phyloP scores from a whole-genome alignment of 1,140 invertebrate genomes.

The Oscheius sp. region DNA sequence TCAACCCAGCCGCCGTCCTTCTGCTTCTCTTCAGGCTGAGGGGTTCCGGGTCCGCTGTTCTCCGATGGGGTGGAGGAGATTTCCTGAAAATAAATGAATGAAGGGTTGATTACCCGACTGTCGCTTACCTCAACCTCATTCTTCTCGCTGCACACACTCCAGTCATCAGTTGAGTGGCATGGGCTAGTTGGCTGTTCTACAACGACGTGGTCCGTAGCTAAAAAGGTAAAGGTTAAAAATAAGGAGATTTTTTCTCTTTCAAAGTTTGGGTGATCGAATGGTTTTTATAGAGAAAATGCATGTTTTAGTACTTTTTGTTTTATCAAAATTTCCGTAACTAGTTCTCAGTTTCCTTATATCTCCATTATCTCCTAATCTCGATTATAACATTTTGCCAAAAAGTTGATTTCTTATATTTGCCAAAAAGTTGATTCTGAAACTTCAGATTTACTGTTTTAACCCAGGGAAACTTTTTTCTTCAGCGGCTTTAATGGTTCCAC shows the following conservation, averaged over 20 bases:
- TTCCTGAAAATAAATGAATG: constrained; percentile 10
- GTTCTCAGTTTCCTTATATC: too few species aligned
- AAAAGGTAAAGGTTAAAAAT: background rate
- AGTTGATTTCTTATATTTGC: too few species aligned
- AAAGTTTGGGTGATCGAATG: background rate
- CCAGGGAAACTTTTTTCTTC: too few species aligned
- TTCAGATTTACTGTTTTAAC: too few species aligned
- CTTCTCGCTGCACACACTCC: constrained; percentile 33
- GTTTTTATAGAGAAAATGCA: background rate
- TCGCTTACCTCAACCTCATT: constrained; percentile 24
- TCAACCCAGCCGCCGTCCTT: constrained; percentile 34
- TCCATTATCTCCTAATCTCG: too few species aligned
- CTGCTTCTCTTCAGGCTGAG: constrained; percentile 14
- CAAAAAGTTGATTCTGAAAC: too few species aligned
- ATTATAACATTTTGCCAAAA: too few species aligned
- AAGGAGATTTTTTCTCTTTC: background rate
- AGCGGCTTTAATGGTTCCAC: too few species aligned
- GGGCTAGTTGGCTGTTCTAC: constrained; percentile 30
- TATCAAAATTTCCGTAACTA: too few species aligned
- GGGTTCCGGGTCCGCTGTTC: constrained; percentile 10
- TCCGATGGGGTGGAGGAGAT: constrained; percentile 24
- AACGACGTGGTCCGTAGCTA: constrained; percentile 1
- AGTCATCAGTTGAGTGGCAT: constrained; percentile 16
- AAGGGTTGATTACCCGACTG: background rate
- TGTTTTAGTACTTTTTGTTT: background rate